Conservation (phyloP, 2,888 invertebrate genomes). For the Nebria brevicollis region DNA sequence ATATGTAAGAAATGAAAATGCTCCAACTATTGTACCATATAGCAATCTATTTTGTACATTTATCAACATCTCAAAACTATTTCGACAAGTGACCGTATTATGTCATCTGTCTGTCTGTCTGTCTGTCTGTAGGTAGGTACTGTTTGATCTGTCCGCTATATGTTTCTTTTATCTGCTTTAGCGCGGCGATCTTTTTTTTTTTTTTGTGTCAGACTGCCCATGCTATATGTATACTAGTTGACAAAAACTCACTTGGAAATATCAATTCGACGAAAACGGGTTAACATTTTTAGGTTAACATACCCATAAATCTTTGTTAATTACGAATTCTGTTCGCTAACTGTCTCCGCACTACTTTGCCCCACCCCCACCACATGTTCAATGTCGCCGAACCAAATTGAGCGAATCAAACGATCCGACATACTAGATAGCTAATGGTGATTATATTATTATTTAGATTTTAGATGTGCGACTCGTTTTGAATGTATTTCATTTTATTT, state of each 20-base stretch:
- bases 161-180: background rate
- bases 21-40: no score
- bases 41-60: no score
- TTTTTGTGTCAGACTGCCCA: background rate
- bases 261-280: conserved; percentile 22
- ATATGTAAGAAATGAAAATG: no score
- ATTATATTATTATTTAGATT: background rate
- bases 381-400: background rate
- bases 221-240: background rate
- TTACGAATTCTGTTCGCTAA: conserved; percentile 24
- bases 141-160: conserved; percentile 1
- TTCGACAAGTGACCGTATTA: background rate
- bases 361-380: background rate
- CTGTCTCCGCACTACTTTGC: conserved; percentile 9
- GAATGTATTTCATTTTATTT: background rate
- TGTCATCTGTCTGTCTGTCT: background rate
- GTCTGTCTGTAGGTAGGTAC: background rate
- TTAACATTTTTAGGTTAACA: conserved; percentile 34
- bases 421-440: background rate
- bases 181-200: background rate
- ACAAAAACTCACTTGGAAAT: conserved; percentile 24
- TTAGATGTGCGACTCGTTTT: background rate
- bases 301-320: conserved; percentile 42
- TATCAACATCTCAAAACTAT: background rate
- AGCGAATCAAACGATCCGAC: background rate